Conservation (phyloP, 2,888 invertebrate species). For the Ypsolopha scabrella region DNA sequence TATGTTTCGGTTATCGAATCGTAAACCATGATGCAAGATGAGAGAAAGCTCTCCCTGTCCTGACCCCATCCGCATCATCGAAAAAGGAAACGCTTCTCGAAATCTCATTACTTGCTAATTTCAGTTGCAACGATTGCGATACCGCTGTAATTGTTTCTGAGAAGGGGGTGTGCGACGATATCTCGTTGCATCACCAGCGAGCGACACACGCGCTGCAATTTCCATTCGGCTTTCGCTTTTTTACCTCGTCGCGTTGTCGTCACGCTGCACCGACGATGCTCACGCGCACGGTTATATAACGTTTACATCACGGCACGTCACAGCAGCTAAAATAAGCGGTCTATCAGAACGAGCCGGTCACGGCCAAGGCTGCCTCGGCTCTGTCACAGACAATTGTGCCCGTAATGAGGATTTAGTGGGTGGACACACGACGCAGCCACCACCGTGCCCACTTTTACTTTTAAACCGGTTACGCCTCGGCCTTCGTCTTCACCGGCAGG, state of each 20-base stretch:
- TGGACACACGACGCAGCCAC: slow-evolving; percentile 48
- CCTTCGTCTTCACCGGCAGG: slow-evolving; percentile 33
- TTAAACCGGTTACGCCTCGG: slow-evolving; percentile 52
- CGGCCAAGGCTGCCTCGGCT: slow-evolving; percentile 61
- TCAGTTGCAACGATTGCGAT: neutral
- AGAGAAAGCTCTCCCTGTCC: no score
- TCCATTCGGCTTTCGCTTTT: slow-evolving; percentile 62
- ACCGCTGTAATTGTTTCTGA: slow-evolving; percentile 23
- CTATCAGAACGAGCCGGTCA: slow-evolving; percentile 52
- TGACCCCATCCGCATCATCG: no score
- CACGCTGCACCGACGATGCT: slow-evolving; percentile 23
- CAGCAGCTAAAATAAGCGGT: slow-evolving; percentile 59
- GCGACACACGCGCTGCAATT: slow-evolving; percentile 30
- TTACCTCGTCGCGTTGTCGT: slow-evolving; percentile 19
- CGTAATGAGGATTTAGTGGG: slow-evolving; percentile 66
- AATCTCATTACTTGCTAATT: neutral
- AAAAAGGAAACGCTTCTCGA: no score
- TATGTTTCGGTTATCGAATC: no score
- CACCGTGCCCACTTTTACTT: slow-evolving; percentile 56
- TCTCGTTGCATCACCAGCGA: slow-evolving; percentile 3
- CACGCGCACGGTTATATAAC: slow-evolving; percentile 37
- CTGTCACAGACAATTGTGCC: slow-evolving; percentile 54
- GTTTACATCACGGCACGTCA: slow-evolving; percentile 62
- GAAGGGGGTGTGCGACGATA: slow-evolving; percentile 12
- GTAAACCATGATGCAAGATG: no score